Base-by-base conservation (phyloP, 2,888 invertebrate species). In the Ornithoptera alexandrae region DNA sequence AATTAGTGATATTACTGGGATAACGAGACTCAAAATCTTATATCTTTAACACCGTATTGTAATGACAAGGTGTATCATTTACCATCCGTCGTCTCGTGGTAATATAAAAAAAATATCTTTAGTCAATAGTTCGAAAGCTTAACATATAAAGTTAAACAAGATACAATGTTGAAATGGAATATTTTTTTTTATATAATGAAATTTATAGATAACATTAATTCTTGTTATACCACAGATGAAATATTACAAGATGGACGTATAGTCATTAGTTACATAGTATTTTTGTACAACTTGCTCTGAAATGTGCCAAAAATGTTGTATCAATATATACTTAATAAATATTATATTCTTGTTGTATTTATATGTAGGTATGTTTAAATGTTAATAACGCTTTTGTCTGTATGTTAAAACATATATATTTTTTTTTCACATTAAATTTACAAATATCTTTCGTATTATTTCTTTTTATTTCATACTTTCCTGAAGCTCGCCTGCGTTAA, bases 241-340 rank as follows among this genome's bases (percentile, higher is more conserved):
- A 57, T 58, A 22, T 24, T 58, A 56, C n/a, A 53, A 53, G 4
- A 53, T 53, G 18, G n/a, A 53, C 0, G 24, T 46, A 15, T 62
- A 50, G 36, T 39, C n/a, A 56, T 39, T 61, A 53, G 68, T 62
- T 72, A 71, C 66, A 46, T 62, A 65, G 65, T 74, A 74, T 74
- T 74, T 74, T 73, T 74, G 36, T 72, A 72, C 15, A 46, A 66
- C 36, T 17, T 30, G 67, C 65, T 69, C 68, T 58, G 17, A 22
- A 69, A 65, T 70, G 74, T 74, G 74, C 74, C 74, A 74, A 74
- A 73, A 64, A 58, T 56, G 20, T n/a, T 58, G 12, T 7, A 24
- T 58, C 24, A 53, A 58, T 22, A 58, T 7, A 24, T 58, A 58
- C 15, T 60, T 30, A 60, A 22, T 60, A 36, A 60, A 60, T 7